Conservation (phyloP, 2,113 vertebrate genomes). For the Orthochromis malagaraziensis region DNA sequence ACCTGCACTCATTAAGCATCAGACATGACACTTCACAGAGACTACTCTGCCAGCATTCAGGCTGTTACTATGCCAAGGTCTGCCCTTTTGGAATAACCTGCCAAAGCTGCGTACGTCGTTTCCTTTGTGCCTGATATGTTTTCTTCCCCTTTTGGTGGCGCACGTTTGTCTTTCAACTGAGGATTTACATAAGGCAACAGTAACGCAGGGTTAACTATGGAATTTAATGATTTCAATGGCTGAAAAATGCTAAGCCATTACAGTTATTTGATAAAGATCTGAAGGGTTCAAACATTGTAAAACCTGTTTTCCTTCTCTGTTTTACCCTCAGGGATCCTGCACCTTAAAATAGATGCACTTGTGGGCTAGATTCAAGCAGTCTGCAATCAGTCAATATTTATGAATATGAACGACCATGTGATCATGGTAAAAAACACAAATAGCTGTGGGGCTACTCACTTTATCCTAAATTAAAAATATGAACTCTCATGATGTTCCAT, state of each 20-base stretch:
- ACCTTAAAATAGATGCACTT: neutral
- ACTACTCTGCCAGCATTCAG: neutral
- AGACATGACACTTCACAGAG: slow-evolving; percentile 26
- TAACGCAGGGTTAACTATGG: neutral
- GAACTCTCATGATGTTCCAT: neutral
- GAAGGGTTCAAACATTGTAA: neutral
- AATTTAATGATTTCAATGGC: neutral
- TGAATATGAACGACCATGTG: neutral
- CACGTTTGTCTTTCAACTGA: neutral
- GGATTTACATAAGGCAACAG: neutral
- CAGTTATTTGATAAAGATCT: neutral
- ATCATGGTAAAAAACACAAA: neutral
- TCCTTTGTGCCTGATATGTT: neutral
- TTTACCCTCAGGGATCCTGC: neutral
- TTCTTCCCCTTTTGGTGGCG: neutral
- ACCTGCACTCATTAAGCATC: slow-evolving; percentile 33
- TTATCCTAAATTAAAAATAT: neutral
- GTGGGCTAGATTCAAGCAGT: neutral
- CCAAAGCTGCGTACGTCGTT: neutral
- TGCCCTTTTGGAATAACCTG: slow-evolving; percentile 10
- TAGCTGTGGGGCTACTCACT: neutral
- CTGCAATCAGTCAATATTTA: neutral
- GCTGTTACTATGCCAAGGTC: neutral
- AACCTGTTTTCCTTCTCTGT: neutral
- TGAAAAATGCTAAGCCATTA: neutral